A percentile compares a stretch with the other conserved stretches of the same genome.
These are phyloP conservation scores for Lucilia sericata DNA, from an alignment of 1,140 invertebrate species.

Conservation along the genomic window DNA sequence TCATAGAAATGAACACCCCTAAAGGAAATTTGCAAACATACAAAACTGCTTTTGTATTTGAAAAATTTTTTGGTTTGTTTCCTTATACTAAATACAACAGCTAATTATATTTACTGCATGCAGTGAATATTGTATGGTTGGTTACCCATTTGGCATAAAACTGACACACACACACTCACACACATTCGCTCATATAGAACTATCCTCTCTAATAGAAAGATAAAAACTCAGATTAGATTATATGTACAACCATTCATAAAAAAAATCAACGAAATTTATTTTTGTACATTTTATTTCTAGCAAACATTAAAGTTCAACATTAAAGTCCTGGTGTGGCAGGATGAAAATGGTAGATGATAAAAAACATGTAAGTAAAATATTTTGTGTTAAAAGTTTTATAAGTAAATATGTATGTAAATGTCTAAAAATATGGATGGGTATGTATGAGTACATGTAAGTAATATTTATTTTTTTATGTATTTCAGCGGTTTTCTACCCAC, in stretches of 20 bases:
- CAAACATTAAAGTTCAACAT: neutral
- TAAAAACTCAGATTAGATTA: conserved; percentile 22
- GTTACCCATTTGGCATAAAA: conserved; percentile 20
- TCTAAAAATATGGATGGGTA: neutral
- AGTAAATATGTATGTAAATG: neutral
- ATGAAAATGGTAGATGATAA: neutral
- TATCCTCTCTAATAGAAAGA: neutral
- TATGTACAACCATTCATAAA: neutral
- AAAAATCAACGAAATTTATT: conserved; percentile 6
- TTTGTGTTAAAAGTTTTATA: too few species aligned
- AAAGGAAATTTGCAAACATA: too few species aligned
- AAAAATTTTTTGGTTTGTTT: neutral
- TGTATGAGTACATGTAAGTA: neutral
- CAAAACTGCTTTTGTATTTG: too few species aligned
- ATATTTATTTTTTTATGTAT: neutral
- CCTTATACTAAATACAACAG: neutral
- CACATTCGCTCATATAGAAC: neutral
- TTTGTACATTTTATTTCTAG: neutral
- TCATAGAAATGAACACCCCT: too few species aligned
- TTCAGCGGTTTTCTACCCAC: neutral
- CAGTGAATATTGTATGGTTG: conserved; percentile 26
- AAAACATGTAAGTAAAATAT: neutral
- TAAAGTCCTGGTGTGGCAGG: neutral
- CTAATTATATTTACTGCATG: conserved; percentile 25
- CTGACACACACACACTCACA: neutral